Base-by-base conservation (phyloP, 37 sponge, comb jelly and placozoan species). In the Chondrilla cf. caribensis region DNA sequence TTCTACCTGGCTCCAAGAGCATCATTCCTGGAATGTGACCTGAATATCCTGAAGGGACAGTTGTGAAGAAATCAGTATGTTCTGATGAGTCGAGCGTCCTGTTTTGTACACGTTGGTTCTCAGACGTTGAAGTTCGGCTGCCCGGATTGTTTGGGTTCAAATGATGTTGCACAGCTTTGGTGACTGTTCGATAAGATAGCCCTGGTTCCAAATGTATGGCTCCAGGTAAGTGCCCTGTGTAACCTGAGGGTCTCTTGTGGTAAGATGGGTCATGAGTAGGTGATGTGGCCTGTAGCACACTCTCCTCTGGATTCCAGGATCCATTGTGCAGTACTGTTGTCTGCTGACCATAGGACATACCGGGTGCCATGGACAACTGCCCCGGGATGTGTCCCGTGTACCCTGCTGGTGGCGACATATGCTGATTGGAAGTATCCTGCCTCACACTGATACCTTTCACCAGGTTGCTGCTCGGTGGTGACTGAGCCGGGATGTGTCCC, bases 201-300 rank as follows among this genome's bases (percentile, higher is more conserved):
- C 76, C 76, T n/a, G 76, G 76, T 40, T 37, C 76, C 17, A 73
- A 43, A 37, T 73, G 76, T 9, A 73, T 40, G 44, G 76, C 76
- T 14, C 76, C 76, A 40, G 76, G 76, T 32, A 73, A 37, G 44
- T 73, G 76, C 1, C 76, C 76, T 36, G 76, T 73, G 44, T 73
- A 73, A 6, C 76, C 76, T 2, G 25, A 43, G 42, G 76, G 76
- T 43, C 36, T 73, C 76, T 73, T 32, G 42, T 40, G 76, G 42
- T 38, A 39, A 37, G 44, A 43, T 32, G 76, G 24, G 43, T 37
- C 36, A 2, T 37, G 44, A 19, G 64, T 6, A 39, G 76, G 68
- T 29, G 68, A 67, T 28, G 35, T 29, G 35, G 35, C 31, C 51
- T 47, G 6, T 47, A 11, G 6, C 51, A 47, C 51, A 33, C 68